These are phyloP conservation scores for Cepphus grylle DNA, from an alignment of 2,113 vertebrate species.

Conservation along the genomic window DNA sequence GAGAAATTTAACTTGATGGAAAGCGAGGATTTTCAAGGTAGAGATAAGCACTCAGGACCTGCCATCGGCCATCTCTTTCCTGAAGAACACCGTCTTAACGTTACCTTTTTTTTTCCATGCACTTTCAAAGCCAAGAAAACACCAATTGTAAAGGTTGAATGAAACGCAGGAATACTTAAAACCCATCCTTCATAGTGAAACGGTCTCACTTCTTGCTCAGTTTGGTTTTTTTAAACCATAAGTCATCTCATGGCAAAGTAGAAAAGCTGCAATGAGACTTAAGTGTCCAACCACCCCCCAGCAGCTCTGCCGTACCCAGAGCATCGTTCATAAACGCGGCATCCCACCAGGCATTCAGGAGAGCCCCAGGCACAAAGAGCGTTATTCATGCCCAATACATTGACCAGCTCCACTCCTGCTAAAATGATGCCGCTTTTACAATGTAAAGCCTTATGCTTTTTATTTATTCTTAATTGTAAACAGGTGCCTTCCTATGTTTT, in stretches of 20 bases:
- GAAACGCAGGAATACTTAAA: neutral
- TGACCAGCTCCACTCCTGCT: neutral
- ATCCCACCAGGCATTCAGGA: neutral
- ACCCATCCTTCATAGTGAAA: neutral
- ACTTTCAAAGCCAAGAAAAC: neutral
- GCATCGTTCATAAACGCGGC: accelerated
- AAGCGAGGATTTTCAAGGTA: neutral
- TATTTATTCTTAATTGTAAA: neutral
- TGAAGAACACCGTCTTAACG: neutral
- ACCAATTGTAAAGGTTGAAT: neutral
- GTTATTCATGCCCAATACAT: neutral
- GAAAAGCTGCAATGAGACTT: neutral
- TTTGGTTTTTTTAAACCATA: neutral
- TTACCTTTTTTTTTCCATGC: neutral
- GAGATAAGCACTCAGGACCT: neutral
- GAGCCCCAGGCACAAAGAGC: neutral
- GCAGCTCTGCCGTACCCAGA: accelerated
- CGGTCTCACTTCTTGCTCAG: accelerated
- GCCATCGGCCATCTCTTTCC: neutral
- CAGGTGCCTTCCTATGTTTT: neutral
- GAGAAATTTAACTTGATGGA: neutral
- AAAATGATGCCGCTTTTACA: neutral
- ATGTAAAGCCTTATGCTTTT: neutral
- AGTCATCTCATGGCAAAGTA: neutral
- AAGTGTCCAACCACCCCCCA: neutral